A percentile compares a stretch with the other conserved stretches of the same genome.
phyloP scores from a whole-genome alignment of 1,140 invertebrate species.

The Drosophila carrolli region DNA sequence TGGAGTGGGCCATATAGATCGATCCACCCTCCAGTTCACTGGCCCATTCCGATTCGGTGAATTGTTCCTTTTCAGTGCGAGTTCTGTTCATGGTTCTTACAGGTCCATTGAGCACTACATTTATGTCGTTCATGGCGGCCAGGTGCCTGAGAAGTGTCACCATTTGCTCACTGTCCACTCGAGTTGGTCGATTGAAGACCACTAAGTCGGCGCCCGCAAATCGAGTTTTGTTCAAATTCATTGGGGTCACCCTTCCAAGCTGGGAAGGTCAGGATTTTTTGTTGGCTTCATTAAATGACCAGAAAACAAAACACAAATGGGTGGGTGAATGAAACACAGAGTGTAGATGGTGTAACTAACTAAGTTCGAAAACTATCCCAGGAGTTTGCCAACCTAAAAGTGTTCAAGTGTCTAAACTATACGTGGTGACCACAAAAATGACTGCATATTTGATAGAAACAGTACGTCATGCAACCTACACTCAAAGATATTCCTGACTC shows the following conservation, averaged over 20 bases:
- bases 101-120: conserved; percentile 64
- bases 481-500: conserved; percentile 86
- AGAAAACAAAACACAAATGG: conserved; percentile 28
- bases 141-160: conserved; percentile 89
- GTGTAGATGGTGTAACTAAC: conserved; percentile 12
- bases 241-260: conserved; percentile 48
- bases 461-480: conserved; percentile 50
- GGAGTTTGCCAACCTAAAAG: neutral
- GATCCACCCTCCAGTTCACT: conserved; percentile 52
- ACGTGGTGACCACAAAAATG: too few relatives aligned
- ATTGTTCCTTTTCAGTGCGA: conserved; percentile 89
- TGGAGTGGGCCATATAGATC: conserved; percentile 70
- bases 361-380: conserved; percentile 4
- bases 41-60: conserved; percentile 85
- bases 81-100: conserved; percentile 37
- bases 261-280: conserved; percentile 22
- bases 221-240: conserved; percentile 91
- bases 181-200: conserved; percentile 95
- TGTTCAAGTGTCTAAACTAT: conserved; percentile 25
- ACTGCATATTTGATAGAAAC: neutral
- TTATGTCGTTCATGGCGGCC: conserved; percentile 85
- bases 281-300: conserved; percentile 12
- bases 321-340: conserved; percentile 83
- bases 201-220: conserved; percentile 89
- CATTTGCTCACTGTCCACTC: conserved; percentile 90